A percentile compares a stretch with the other conserved stretches of the same genome.
Evolutionary conservation across 2,888 invertebrate genomes (phyloP).

Genomic region (Cephalotes varians): DNA sequence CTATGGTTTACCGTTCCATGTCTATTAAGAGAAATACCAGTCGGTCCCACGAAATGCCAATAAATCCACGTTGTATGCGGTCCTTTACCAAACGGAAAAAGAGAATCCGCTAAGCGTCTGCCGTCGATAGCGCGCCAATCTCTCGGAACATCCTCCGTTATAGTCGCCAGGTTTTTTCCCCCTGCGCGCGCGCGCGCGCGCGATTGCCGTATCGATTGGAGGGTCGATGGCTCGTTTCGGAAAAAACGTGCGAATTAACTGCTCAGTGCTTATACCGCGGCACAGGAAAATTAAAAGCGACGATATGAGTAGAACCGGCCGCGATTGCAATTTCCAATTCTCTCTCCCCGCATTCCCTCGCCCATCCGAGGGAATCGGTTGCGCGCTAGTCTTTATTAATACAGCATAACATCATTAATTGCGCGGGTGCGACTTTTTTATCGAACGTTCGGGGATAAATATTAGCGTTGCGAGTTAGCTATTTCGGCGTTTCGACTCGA

Average conservation of each 20-base stretch:
- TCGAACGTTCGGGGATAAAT: conserved; percentile 59
- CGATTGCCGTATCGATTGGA: conserved; percentile 39
- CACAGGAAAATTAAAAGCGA: conserved; percentile 56
- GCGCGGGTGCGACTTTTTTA: conserved; percentile 50
- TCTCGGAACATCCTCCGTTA: conserved; percentile 34
- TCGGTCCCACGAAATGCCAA: conserved; percentile 4
- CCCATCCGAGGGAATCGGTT: conserved; percentile 7
- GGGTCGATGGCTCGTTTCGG: conserved; percentile 45
- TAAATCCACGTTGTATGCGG: conserved; percentile 17
- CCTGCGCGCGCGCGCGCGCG: neutral
- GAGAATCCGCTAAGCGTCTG: conserved; percentile 45
- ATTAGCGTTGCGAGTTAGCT: conserved; percentile 62
- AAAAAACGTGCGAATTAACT: conserved; percentile 58
- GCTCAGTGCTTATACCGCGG: conserved; percentile 43
- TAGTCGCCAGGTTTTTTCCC: conserved; percentile 15
- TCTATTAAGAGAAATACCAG: neutral
- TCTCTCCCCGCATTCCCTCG: neutral
- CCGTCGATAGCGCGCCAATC: conserved; percentile 47
- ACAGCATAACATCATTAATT: conserved; percentile 62
- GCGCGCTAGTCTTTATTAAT: conserved; percentile 56
- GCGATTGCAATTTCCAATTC: conserved; percentile 28
- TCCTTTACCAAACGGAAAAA: conserved; percentile 32
- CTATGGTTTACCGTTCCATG: neutral
- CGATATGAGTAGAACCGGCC: conserved; percentile 31
- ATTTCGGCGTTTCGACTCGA: conserved; percentile 48